These are phyloP conservation scores for Nemotelus nigrinus DNA, from an alignment of 2,888 invertebrate genomes.

Conservation along the genomic window DNA sequence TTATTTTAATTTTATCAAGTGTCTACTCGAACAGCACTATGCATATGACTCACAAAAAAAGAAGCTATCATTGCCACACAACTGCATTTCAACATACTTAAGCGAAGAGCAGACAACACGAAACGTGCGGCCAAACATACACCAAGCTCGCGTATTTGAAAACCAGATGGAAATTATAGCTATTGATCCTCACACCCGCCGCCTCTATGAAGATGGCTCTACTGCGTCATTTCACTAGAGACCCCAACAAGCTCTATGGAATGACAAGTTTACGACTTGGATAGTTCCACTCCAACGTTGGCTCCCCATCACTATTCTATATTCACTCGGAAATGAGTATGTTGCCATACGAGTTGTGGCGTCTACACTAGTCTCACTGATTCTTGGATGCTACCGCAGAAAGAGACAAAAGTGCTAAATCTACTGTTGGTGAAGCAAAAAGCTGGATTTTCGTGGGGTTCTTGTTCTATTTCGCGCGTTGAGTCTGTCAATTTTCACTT, in stretches of 20 bases:
- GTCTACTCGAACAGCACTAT: no score
- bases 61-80: neutral
- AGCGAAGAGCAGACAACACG: constrained; percentile 3
- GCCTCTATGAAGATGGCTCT: constrained; percentile 19
- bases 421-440: neutral
- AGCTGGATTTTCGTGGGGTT: constrained; percentile 7
- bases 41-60: constrained; percentile 20
- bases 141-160: neutral
- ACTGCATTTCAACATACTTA: constrained; percentile 13
- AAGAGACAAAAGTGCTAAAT: constrained; percentile 6
- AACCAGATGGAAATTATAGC: neutral
- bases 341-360: neutral
- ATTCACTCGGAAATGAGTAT: neutral
- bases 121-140: neutral
- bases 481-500: constrained; percentile 30
- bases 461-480: constrained; percentile 17
- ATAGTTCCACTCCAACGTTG: neutral
- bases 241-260: constrained; percentile 1
- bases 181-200: neutral
- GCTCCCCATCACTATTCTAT: neutral
- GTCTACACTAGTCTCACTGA: constrained; percentile 1
- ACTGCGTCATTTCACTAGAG: constrained; percentile 2
- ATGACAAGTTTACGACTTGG: neutral
- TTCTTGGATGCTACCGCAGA: neutral
- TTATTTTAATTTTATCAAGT: no score